Percentiles rank a stretch among this genome's conserved stretches.
Conservation (phyloP, 2,797 vertebrate species). For the Chelon auratus region DNA sequence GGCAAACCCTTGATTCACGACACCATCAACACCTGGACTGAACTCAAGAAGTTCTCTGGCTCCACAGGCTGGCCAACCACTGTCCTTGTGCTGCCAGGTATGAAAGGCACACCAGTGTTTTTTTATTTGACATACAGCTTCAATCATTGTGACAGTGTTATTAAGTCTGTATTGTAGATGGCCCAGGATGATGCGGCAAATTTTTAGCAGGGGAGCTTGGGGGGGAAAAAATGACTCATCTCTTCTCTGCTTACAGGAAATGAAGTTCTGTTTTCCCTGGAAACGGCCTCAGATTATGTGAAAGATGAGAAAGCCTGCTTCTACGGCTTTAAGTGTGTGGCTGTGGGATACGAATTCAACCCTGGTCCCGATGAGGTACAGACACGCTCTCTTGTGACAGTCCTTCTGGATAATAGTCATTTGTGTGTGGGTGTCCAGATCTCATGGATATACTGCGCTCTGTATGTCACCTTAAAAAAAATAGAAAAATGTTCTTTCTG, state of each 20-base stretch:
- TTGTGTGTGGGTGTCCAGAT: neutral
- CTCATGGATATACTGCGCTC: neutral
- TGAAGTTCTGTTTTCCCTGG: constrained; percentile 96
- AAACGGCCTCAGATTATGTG: constrained; percentile 99
- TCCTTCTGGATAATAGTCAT: neutral
- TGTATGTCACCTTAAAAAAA: neutral
- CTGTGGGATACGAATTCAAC: constrained; percentile 98
- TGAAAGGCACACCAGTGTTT: constrained; percentile 10
- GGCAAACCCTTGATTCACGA: constrained; percentile 92
- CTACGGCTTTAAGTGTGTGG: constrained; percentile 98
- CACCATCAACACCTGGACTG: constrained; percentile 97
- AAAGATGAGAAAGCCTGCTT: constrained; percentile 99
- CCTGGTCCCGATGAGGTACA: constrained; percentile 95
- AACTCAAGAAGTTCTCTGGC: constrained; percentile 96
- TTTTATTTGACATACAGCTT: neutral
- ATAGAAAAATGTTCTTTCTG: constrained; percentile 15
- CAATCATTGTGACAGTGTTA: neutral
- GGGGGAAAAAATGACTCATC: neutral
- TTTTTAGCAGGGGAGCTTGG: neutral
- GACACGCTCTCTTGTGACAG: neutral
- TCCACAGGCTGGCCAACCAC: constrained; percentile 95
- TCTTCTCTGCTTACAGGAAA: constrained; percentile 87
- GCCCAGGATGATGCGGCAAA: neutral
- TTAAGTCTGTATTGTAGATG: neutral
- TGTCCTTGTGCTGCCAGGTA: constrained; percentile 96